Evolutionary conservation across 1,140 invertebrate species (phyloP).

Genomic region (Tetranychus cinnabarinus): DNA sequence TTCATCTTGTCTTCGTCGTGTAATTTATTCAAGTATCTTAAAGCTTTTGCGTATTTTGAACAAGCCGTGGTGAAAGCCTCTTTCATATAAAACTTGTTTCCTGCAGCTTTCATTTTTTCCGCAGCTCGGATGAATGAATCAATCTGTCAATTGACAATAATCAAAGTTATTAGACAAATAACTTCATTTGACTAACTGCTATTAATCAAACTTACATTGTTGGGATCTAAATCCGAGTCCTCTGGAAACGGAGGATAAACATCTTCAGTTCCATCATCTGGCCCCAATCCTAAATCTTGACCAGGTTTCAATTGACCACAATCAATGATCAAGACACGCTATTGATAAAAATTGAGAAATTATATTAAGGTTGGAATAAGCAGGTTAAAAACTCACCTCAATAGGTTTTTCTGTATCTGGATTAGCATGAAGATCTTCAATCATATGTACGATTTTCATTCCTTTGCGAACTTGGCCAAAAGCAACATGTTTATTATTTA

Average conservation of each 20-base stretch:
- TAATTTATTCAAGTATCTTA: constrained; percentile 25
- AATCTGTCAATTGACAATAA: constrained; percentile 1
- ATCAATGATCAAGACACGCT: constrained; percentile 17
- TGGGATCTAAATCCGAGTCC: constrained; percentile 24
- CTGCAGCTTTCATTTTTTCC: constrained; percentile 36
- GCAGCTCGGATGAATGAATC: constrained; percentile 25
- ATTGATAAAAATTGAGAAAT: not conserved
- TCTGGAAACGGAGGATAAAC: constrained; percentile 42
- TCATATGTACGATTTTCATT: constrained; percentile 65
- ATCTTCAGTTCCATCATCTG: constrained; percentile 42
- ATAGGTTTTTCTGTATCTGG: constrained; percentile 41
- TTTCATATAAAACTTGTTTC: constrained; percentile 38
- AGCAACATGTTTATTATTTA: constrained; percentile 77
- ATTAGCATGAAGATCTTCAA: constrained; percentile 82
- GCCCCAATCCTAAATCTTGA: constrained; percentile 36
- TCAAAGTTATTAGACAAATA: not conserved
- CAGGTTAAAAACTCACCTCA: constrained; percentile 12
- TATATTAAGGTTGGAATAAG: not conserved
- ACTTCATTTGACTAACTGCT: not conserved
- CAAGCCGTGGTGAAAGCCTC: constrained; percentile 33
- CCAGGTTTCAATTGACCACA: constrained; percentile 41
- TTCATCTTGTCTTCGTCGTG: constrained; percentile 14
- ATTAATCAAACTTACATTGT: constrained; percentile 6
- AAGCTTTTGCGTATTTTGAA: constrained; percentile 45
- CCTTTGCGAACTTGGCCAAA: constrained; percentile 80